Evolutionary conservation across 2,113 vertebrate species (phyloP), one percentile per base, ranked within the genome.

Genomic region (Gymnorhina tibicen): DNA sequence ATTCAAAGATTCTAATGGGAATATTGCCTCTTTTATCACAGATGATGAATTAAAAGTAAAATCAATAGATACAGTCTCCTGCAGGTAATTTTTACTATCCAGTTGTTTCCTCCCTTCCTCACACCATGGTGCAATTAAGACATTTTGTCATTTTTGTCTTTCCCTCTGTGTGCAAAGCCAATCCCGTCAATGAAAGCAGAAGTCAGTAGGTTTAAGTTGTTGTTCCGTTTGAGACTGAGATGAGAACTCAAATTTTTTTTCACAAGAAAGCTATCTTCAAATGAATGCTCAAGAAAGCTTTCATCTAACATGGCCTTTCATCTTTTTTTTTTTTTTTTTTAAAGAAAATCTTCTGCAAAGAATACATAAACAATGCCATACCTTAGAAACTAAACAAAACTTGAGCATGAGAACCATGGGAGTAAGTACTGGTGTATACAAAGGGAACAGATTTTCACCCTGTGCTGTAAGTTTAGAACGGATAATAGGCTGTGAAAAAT

Each of bases 91-190:
- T 83, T 76, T 63, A 7, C 19, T 28, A 26, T 39, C 64, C 7
- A 42, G 1, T 56, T 60, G 1, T 22, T 69, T 70, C 22, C 7
- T 89, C 13, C 22, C 3, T 87, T 80, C 84, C 7, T 94, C 28
- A 50, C 27, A 64, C 6, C 13, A 28, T 15, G 49, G 16, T 47
- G 8, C 41, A 73, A 47, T 47, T 88, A 75, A 89, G 49, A 69
- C 3, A 12, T 91, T 69, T 69, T 64, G 7, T 60, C 21, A 52
- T 58, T 88, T 84, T 44, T 44, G 16, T 53, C 28, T 68, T 89
- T 5, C 19, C 10, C 12, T 5, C 10, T 6, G 4, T 58, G 42
- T 53, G 10, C 7, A 58, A 52, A 69, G 13, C 11, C 1, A 2
- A n/a, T 28, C 32, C 46, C 8, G 2, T 8, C 22, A 66, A 23